Conservation (phyloP, 2,888 invertebrate species). For the Gastracanthus pulcherrimus region DNA sequence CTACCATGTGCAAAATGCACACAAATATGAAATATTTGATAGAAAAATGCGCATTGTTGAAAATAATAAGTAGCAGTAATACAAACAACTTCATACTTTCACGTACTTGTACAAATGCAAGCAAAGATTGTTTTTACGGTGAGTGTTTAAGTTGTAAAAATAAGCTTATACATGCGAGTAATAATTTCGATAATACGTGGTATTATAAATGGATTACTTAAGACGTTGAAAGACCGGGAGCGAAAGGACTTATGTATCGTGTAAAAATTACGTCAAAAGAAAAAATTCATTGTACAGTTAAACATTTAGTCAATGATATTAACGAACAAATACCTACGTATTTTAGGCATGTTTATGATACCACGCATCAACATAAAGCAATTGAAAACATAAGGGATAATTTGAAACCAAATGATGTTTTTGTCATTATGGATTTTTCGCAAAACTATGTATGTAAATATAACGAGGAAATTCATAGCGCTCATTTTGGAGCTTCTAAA, state of each 20-base stretch:
- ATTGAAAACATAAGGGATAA: background rate
- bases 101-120: background rate
- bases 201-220: constrained; percentile 43
- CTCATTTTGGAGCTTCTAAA: constrained; percentile 40
- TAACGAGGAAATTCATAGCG: constrained; percentile 35
- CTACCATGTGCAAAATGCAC: constrained; percentile 44
- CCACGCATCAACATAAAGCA: constrained; percentile 14
- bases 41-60: constrained; percentile 6
- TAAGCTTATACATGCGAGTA: background rate
- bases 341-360: constrained; percentile 32
- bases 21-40: constrained; percentile 31
- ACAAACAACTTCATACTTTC: background rate
- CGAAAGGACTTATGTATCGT: constrained; percentile 35
- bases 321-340: constrained; percentile 19
- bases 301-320: constrained; percentile 17
- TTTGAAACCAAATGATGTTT: constrained; percentile 22
- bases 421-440: constrained; percentile 39
- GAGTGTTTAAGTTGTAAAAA: constrained; percentile 23
- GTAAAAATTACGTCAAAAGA: constrained; percentile 44
- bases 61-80: background rate
- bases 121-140: constrained; percentile 36
- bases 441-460: constrained; percentile 48
- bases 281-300: constrained; percentile 19
- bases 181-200: constrained; percentile 6
- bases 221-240: constrained; percentile 24